A percentile compares a stretch with the other conserved stretches of the same genome.
These are phyloP conservation scores for Syngnathoides biaculeatus DNA, from an alignment of 2,113 vertebrate species.

Conservation along the genomic window DNA sequence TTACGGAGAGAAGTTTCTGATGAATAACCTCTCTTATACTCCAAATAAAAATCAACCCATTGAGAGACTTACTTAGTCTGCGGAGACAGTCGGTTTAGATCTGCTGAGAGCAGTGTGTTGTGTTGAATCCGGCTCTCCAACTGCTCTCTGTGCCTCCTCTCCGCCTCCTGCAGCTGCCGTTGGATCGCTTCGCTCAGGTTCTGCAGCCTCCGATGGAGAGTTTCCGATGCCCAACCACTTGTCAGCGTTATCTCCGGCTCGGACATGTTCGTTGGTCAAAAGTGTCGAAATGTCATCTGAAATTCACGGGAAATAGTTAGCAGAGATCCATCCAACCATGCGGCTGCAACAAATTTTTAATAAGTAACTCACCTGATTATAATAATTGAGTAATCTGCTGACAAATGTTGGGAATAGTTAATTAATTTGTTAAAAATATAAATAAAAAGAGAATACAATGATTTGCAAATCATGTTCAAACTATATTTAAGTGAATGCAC, in stretches of 20 bases:
- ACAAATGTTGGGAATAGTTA: too few species aligned
- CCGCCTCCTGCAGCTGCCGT: conserved; percentile 64
- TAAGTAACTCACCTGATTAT: too few species aligned
- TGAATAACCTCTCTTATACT: not conserved
- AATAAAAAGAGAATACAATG: too few species aligned
- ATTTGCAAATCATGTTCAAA: too few species aligned
- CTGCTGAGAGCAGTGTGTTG: conserved; percentile 43
- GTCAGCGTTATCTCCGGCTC: conserved; percentile 44
- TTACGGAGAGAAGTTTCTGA: conserved; percentile 3
- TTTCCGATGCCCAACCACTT: conserved; percentile 44
- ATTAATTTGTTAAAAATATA: too few species aligned
- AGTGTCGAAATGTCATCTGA: not conserved
- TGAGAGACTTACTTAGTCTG: conserved; percentile 32
- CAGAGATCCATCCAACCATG: not conserved
- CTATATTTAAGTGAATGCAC: too few species aligned
- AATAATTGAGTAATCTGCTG: too few species aligned
- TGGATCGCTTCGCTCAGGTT: conserved; percentile 54
- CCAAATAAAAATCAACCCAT: not conserved
- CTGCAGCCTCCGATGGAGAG: conserved; percentile 61
- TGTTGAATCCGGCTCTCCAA: conserved; percentile 64
- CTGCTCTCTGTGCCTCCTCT: conserved; percentile 49
- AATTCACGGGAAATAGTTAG: not conserved
- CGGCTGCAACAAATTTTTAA: not conserved
- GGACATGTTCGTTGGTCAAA: conserved; percentile 28
- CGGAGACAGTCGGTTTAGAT: conserved; percentile 17